Evolutionary conservation across 2,797 vertebrate genomes (phyloP).

Genomic region (Mus caroli): DNA sequence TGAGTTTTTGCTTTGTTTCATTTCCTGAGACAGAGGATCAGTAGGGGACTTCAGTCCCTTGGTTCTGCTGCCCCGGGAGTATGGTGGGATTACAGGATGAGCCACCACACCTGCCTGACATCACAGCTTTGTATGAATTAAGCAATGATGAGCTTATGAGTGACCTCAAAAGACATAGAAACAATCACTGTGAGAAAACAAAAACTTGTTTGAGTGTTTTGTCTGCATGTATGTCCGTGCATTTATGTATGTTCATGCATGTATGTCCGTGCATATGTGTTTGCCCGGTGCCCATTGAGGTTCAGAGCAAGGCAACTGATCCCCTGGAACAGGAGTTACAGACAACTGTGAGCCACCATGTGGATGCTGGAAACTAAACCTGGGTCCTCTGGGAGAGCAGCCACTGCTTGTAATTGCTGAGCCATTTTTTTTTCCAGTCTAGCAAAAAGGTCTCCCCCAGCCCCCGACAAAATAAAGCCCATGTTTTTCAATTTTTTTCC

Average conservation of each 20-base stretch:
- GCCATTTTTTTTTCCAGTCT: neutral
- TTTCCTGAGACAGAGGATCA: neutral
- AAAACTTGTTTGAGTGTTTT: neutral
- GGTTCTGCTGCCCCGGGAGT: neutral
- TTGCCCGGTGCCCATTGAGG: neutral
- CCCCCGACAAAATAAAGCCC: neutral
- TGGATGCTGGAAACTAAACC: neutral
- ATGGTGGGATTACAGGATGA: neutral
- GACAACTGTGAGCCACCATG: neutral
- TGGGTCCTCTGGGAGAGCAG: neutral
- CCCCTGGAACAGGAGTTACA: neutral
- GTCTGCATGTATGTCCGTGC: too few species aligned
- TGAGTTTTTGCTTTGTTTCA: neutral
- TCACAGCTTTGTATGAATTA: neutral
- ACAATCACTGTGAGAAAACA: neutral
- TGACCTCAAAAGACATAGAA: neutral
- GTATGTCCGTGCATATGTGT: neutral
- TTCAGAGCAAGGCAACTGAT: neutral
- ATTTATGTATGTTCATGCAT: neutral
- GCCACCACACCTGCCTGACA: neutral
- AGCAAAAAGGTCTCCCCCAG: neutral
- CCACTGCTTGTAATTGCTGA: neutral
- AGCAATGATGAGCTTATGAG: neutral
- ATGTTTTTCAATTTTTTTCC: neutral
- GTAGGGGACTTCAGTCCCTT: neutral